Evolutionary conservation across 1,140 invertebrate genomes (phyloP), one percentile per base, ranked within the genome.

Genomic region (Megalopta genalis): DNA sequence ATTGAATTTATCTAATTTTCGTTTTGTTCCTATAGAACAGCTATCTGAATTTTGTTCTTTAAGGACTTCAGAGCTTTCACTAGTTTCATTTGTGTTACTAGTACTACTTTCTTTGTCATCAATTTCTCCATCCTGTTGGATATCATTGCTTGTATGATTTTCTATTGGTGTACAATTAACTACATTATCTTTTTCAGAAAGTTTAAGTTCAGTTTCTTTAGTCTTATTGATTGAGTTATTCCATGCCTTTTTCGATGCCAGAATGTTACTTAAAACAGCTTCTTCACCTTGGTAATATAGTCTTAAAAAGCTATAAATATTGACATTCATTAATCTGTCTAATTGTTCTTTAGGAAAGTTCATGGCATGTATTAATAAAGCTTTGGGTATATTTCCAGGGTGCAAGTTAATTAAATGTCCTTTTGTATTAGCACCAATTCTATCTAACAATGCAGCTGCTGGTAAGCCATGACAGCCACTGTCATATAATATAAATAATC

Each of bases 401-500:
- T 97, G 96, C 89, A 98, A 93, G 86, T 98, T 96, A 52, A 98
- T 93, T 23, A 97, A 85, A 84, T 92, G 93, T 2, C 95, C 96
- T 71, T 87, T 89, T 0, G 95, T 96, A 63, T 94, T 91, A 0
- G 92, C 90, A 0, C 97, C 96, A 27, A 96, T 94, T 63, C 94
- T 94, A 88, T 96, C 95, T 27, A 99, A 90, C 83, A 99, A 94
- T 59, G 97, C 95, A 0, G 98, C 97, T 42, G 96, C 94, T 21
- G 98, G 89, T 46, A 99, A 92, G 1, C 98, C 98, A 87, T 95
- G 95, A 63, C 96, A 97, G 25, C 97, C 97, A 83, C 96, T 97
- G 86, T 99, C 98, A 89, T 98, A 98, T 0, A 99, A 91, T 66
- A 98, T 91, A 91, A 97, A 97, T 64, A 94, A 95, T 3, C 97